phyloP scores from a whole-genome alignment of 2,888 invertebrate genomes.

The Xanthia togata region DNA sequence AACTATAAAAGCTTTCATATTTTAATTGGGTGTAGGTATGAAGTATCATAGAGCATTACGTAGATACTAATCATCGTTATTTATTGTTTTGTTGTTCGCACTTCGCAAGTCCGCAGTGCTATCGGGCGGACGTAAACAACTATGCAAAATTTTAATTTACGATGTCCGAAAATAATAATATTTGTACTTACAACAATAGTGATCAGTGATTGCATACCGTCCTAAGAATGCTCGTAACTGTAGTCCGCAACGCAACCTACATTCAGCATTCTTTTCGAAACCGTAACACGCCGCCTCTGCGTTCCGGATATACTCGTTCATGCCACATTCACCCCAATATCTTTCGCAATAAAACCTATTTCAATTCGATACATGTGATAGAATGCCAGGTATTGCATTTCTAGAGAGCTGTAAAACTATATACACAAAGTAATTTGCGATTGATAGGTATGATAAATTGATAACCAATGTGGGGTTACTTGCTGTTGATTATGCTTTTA shows the following conservation, averaged over 20 bases:
- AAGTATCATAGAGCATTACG: conserved; percentile 18
- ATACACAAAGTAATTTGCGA: conserved; percentile 75
- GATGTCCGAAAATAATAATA: conserved; percentile 76
- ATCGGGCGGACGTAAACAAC: conserved; percentile 47
- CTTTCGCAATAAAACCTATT: conserved; percentile 83
- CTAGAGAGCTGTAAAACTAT: conserved; percentile 85
- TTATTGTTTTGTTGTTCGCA: conserved; percentile 45
- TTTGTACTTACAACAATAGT: conserved; percentile 81
- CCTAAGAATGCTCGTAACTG: conserved; percentile 86
- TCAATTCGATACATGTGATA: conserved; percentile 76
- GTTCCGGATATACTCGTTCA: conserved; percentile 87
- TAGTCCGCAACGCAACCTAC: conserved; percentile 89
- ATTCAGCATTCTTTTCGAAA: conserved; percentile 90
- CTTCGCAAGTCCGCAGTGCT: conserved; percentile 26
- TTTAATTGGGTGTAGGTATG: conserved; percentile 47
- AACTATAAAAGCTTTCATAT: conserved; percentile 58
- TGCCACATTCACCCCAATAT: conserved; percentile 84
- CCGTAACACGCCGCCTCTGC: conserved; percentile 89
- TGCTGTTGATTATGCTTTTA: too few species aligned
- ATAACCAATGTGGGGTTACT: too few species aligned
- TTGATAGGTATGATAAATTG: conserved; percentile 80
- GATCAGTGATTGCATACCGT: conserved; percentile 82
- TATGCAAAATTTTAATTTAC: conserved; percentile 69
- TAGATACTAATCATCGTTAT: conserved; percentile 43
- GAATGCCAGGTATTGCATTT: conserved; percentile 84